Evolutionary conservation across 2,797 vertebrate species (phyloP).

Genomic region (Cossypha dichroa): DNA sequence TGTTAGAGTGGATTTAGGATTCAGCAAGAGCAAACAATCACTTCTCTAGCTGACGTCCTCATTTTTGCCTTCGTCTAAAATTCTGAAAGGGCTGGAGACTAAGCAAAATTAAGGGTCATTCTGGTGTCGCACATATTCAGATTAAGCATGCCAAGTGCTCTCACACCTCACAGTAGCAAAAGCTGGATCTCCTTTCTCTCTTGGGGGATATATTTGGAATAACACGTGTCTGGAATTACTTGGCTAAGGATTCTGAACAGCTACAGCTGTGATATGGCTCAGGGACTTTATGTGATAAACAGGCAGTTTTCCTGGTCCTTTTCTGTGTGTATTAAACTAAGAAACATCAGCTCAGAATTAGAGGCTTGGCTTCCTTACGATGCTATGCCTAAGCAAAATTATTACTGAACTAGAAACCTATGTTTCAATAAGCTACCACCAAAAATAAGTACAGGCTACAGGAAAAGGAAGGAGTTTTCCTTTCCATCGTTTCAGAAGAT

Average conservation of each 20-base stretch:
- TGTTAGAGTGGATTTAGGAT: neutral
- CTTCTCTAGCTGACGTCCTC: neutral
- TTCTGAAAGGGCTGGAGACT: neutral
- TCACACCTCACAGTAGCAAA: neutral
- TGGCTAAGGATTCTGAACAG: neutral
- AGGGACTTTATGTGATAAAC: neutral
- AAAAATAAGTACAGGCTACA: neutral
- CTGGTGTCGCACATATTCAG: neutral
- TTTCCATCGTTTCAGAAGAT: neutral
- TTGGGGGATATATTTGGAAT: neutral
- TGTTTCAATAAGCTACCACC: neutral
- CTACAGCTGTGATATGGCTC: neutral
- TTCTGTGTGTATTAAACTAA: neutral
- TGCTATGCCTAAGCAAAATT: neutral
- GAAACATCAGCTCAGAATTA: neutral
- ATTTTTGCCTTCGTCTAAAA: neutral
- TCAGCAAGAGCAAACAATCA: neutral
- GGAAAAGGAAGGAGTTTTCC: neutral
- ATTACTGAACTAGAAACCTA: neutral
- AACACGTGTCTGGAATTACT: neutral
- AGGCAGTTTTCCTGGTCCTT: neutral
- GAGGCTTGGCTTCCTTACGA: neutral
- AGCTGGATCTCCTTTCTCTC: neutral
- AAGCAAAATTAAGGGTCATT: neutral
- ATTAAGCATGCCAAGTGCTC: neutral